Evolutionary conservation across 1,140 invertebrate genomes (phyloP).

Genomic region (Onthophagus taurus): DNA sequence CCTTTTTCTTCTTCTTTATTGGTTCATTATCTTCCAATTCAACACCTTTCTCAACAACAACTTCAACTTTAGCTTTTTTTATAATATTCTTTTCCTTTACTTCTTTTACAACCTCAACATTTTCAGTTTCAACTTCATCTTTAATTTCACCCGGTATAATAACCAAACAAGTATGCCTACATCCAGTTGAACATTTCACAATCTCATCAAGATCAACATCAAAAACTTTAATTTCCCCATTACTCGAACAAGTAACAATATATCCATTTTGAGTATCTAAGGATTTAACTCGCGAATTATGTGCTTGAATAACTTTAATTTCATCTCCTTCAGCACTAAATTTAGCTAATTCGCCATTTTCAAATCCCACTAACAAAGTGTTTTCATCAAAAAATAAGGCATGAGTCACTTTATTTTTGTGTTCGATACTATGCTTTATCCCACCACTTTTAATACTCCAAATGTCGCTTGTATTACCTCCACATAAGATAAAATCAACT

Average conservation of each 20-base stretch:
- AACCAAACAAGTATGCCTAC: conserved; percentile 50
- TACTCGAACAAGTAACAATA: conserved; percentile 54
- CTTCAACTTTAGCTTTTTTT: no score
- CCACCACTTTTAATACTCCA: conserved; percentile 67
- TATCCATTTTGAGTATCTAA: conserved; percentile 41
- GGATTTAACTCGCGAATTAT: conserved; percentile 59
- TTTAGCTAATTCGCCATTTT: conserved; percentile 57
- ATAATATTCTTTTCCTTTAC: no score
- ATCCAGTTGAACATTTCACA: conserved; percentile 43
- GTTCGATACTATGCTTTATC: conserved; percentile 48
- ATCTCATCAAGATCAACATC: conserved; percentile 43
- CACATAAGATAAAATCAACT: conserved; percentile 59
- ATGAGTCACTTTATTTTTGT: conserved; percentile 52
- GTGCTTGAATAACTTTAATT: conserved; percentile 45
- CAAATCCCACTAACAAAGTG: conserved; percentile 55
- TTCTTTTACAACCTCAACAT: no score
- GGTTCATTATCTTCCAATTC: no score
- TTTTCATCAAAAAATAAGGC: conserved; percentile 53
- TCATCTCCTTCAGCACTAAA: conserved; percentile 36
- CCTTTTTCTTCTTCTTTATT: no score
- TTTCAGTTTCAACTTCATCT: conserved; percentile 6
- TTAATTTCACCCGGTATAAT: conserved; percentile 21
- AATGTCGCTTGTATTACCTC: conserved; percentile 59
- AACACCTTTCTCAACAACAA: no score
- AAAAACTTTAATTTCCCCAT: conserved; percentile 74